A percentile compares a stretch with the other conserved stretches of the same genome.
Evolutionary conservation across 2,888 invertebrate genomes (phyloP).

Genomic region (Caenorhabditis doughertyi): DNA sequence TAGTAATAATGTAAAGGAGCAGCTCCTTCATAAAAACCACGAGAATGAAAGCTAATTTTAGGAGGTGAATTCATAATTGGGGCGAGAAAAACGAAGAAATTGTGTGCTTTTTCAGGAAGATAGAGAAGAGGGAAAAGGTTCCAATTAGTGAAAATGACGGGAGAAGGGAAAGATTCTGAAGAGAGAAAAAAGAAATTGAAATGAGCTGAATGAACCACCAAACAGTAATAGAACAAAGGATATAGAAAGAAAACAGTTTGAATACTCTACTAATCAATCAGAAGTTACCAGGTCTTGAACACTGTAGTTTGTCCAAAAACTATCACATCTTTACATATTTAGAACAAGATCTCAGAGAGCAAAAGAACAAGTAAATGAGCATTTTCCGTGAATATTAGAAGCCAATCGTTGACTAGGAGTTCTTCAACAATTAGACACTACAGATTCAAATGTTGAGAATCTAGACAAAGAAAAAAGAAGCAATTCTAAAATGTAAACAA

Average conservation of each 20-base stretch:
- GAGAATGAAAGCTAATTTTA: slow-evolving; percentile 29
- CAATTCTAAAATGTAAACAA: too few relatives aligned
- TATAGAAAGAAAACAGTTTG: slow-evolving; percentile 8
- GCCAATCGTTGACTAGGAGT: too few relatives aligned
- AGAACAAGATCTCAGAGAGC: too few relatives aligned
- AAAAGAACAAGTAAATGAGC: slow-evolving; percentile 10
- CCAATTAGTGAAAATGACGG: slow-evolving; percentile 48
- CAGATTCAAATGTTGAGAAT: not conserved
- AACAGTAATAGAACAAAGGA: not conserved
- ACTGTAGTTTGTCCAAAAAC: too few relatives aligned
- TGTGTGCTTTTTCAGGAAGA: not conserved
- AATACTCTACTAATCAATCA: too few relatives aligned
- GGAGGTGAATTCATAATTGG: slow-evolving; percentile 57
- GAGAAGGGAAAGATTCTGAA: not conserved
- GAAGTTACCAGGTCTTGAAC: too few relatives aligned
- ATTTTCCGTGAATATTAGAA: not conserved
- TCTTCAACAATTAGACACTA: slow-evolving; percentile 13
- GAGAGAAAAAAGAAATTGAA: not conserved
- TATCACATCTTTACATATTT: too few relatives aligned
- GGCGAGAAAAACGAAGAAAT: not conserved
- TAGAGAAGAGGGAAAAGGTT: not conserved
- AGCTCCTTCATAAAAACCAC: not conserved
- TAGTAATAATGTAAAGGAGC: not conserved
- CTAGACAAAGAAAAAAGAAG: too few relatives aligned
- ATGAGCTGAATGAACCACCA: slow-evolving; percentile 30